These are phyloP conservation scores for Stegodyphus mimosarum DNA, from an alignment of 1,140 invertebrate genomes.

Conservation along the genomic window DNA sequence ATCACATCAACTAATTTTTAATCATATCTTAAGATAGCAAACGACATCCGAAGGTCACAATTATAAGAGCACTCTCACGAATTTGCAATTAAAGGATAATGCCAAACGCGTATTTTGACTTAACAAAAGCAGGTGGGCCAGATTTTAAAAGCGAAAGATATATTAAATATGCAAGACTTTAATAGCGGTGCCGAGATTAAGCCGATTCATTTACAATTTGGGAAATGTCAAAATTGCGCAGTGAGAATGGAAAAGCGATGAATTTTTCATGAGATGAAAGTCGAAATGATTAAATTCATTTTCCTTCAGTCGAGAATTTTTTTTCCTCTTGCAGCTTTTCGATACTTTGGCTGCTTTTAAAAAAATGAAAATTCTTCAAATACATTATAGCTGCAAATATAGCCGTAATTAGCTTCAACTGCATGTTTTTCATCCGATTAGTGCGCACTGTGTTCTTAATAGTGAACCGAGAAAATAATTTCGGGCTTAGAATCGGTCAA, in stretches of 20 bases:
- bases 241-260: not conserved
- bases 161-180: not conserved
- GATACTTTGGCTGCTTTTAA: too few species aligned
- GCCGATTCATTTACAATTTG: not conserved
- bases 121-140: not conserved
- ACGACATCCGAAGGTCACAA: too few species aligned
- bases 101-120: not conserved
- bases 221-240: not conserved
- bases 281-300: conserved; percentile 1
- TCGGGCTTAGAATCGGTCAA: too few species aligned
- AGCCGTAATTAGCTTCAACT: too few species aligned
- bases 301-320: not conserved
- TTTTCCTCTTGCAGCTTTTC: too few species aligned
- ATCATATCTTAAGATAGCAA: too few species aligned
- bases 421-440: too few species aligned
- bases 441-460: too few species aligned
- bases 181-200: not conserved
- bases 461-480: too few species aligned
- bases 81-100: conserved; percentile 1
- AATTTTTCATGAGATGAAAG: conserved; percentile 3
- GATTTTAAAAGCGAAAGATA: not conserved
- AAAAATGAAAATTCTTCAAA: too few species aligned
- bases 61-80: not conserved
- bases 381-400: too few species aligned
- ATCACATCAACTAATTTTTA: too few species aligned